Evolutionary conservation across 35 echinoderm and acorn worm species (phyloP).

Genomic region (Holothuria glaberrima): DNA sequence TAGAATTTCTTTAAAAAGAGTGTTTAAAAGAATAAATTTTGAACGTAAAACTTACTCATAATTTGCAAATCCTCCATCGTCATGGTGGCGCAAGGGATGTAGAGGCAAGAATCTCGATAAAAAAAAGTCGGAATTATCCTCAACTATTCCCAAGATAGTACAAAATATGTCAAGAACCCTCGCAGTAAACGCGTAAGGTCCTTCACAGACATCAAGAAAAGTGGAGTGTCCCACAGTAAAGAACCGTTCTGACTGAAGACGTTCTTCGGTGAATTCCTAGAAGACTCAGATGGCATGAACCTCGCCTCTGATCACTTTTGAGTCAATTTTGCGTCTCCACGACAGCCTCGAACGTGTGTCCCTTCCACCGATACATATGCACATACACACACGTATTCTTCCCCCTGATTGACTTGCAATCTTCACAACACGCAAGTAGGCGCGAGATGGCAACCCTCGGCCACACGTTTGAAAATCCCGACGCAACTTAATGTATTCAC

Average conservation of each 20-base stretch:
- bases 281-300: not conserved
- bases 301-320: slow-evolving; percentile 30
- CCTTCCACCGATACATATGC: not conserved
- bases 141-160: slow-evolving; percentile 26
- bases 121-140: slow-evolving; percentile 44
- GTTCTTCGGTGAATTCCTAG: not conserved
- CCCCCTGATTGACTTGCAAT: not conserved
- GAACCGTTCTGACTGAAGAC: not conserved
- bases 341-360: not conserved
- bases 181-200: slow-evolving; percentile 1
- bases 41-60: slow-evolving; percentile 27
- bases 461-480: slow-evolving; percentile 42
- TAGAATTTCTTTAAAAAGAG: too few relatives aligned
- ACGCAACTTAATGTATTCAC: slow-evolving; percentile 35
- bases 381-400: not conserved
- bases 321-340: not conserved
- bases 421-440: not conserved
- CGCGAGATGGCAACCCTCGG: not conserved
- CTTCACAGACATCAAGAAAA: slow-evolving; percentile 33
- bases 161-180: slow-evolving; percentile 37
- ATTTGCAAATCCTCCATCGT: slow-evolving; percentile 54
- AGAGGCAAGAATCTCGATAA: not conserved
- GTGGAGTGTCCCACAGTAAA: slow-evolving; percentile 13
- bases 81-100: slow-evolving; percentile 11
- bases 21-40: not conserved